phyloP scores from a whole-genome alignment of 2,113 vertebrate genomes.

The Menidia beryllina region DNA sequence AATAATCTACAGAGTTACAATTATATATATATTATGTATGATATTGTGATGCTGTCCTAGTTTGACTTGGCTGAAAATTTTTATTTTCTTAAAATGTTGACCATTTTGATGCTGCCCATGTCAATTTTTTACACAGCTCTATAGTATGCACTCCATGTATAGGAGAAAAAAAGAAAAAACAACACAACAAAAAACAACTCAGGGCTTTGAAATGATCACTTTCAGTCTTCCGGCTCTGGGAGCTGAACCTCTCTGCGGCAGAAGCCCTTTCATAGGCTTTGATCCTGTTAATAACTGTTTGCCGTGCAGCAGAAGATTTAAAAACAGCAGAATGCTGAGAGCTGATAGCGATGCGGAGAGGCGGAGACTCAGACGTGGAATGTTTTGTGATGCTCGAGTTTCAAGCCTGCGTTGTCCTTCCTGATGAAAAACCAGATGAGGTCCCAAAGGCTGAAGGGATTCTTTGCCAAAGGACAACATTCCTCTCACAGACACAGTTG shows the following conservation, averaged over 20 bases:
- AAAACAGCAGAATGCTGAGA: slow-evolving; percentile 41
- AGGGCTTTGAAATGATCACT: slow-evolving; percentile 55
- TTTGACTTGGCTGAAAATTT: no score
- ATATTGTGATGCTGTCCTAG: no score
- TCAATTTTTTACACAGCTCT: slow-evolving; percentile 12
- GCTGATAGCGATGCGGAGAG: slow-evolving; percentile 47
- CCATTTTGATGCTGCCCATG: slow-evolving; percentile 8
- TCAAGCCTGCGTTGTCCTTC: slow-evolving; percentile 34
- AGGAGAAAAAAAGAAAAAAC: no score
- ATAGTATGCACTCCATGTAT: slow-evolving; percentile 10
- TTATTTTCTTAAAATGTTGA: neutral
- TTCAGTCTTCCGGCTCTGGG: slow-evolving; percentile 58
- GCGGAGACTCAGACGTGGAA: slow-evolving; percentile 21
- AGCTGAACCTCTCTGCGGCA: slow-evolving; percentile 51
- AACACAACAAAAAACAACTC: slow-evolving; percentile 52
- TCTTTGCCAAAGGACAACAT: no score
- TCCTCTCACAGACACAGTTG: no score
- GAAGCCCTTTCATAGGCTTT: slow-evolving; percentile 63
- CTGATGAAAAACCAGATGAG: neutral
- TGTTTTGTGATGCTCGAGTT: slow-evolving; percentile 36
- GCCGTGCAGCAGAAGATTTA: slow-evolving; percentile 44
- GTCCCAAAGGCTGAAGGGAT: neutral
- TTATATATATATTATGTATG: neutral
- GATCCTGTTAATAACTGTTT: slow-evolving; percentile 71
- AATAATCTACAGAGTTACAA: neutral